Evolutionary conservation across 2,888 invertebrate genomes (phyloP).

Genomic region (Eupithecia inturbata): DNA sequence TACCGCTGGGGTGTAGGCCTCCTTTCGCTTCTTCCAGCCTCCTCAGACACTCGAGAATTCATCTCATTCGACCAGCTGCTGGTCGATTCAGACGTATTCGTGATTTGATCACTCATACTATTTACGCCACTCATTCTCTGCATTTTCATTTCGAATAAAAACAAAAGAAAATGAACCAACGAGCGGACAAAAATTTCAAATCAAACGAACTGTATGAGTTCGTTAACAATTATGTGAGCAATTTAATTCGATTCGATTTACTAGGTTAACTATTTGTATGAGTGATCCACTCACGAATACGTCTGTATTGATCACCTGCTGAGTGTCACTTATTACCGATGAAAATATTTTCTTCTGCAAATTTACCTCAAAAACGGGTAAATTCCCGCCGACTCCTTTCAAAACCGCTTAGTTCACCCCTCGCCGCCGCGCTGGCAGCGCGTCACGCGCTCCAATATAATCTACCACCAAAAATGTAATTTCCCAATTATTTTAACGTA

Average conservation of each 20-base stretch:
- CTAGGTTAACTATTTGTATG: not conserved
- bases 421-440: conserved; percentile 74
- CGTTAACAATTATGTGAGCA: too few species aligned
- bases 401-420: conserved; percentile 62
- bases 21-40: too few species aligned
- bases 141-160: too few species aligned
- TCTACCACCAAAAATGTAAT: conserved; percentile 54
- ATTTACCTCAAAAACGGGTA: conserved; percentile 52
- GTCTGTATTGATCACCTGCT: not conserved
- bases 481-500: conserved; percentile 28
- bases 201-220: too few species aligned
- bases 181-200: too few species aligned
- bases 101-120: too few species aligned
- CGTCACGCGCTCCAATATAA: conserved; percentile 61
- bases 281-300: not conserved
- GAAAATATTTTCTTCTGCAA: conserved; percentile 12
- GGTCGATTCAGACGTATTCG: too few species aligned
- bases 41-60: too few species aligned
- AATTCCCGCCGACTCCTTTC: conserved; percentile 46
- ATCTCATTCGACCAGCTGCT: too few species aligned
- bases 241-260: not conserved
- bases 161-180: too few species aligned
- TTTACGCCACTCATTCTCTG: too few species aligned
- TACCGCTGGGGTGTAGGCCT: too few species aligned
- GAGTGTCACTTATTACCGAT: not conserved